Base-by-base conservation (phyloP, 2,113 vertebrate genomes). In the Paralichthys olivaceus region DNA sequence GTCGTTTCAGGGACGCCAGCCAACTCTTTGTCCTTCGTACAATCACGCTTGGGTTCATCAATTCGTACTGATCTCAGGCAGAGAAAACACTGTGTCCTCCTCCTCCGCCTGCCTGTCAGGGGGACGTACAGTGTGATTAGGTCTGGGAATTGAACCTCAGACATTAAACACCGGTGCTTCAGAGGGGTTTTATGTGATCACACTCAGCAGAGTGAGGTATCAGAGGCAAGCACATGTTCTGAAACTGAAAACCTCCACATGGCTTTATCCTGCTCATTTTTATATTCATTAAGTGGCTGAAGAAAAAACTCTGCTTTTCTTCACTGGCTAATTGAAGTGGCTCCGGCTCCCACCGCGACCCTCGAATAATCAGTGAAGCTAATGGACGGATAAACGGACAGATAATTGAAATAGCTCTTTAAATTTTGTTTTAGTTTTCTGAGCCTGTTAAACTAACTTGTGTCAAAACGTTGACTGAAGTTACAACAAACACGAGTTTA, bases 21-120 rank as follows among this genome's bases (percentile, higher is more conserved):
- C 78, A 77, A 60, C 13, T 66, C 62, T 74, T 75, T 74, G 64
- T 81, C 75, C 73, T 86, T 75, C 14, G 6, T 5, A 37, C 47
- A 32, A 34, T 80, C 49, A 58, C 70, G n/a, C 26, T 45, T 23
- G 63, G 76, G 72, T 79, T 79, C 62, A 62, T 84, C 72, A 74
- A 15, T 74, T 64, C 62, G 40, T 28, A 0, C 58, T 72, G 55
- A 14, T 34, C 54, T 67, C 58, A 61, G 64, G 58, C 45, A 32
- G 47, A 74, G 69, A 51, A 58, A 80, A 54, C 54, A 32, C 69
- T 29, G 1, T 4, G 49, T 49, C 51, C 61, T 77, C 25, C 34
- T 59, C 25, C 57, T 9, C 43, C 20, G 25, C 34, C 43, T 1
- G 51, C 2, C 15, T 49, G 37, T 4, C 63, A 0, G 34, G 65